Conservation (phyloP, 2,888 invertebrate genomes). For the Himalopsyche tibetana region DNA sequence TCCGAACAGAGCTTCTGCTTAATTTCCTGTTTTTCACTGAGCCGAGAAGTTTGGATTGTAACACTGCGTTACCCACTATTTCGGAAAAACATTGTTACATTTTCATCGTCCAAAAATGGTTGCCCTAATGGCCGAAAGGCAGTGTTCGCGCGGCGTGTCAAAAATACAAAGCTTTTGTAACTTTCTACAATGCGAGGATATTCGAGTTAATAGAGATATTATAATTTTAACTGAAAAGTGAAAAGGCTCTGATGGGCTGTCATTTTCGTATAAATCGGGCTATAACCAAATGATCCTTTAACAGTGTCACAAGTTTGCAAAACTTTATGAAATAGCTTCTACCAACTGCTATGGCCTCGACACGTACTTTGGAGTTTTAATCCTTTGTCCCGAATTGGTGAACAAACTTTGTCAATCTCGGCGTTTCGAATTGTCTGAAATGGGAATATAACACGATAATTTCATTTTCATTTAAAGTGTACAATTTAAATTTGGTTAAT, state of each 20-base stretch:
- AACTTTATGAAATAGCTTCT: slow-evolving; percentile 33
- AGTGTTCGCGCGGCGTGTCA: not conserved
- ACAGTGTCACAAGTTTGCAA: slow-evolving; percentile 23
- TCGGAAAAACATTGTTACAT: too few relatives aligned
- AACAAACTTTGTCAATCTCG: slow-evolving; percentile 19
- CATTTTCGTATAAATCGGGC: slow-evolving; percentile 22
- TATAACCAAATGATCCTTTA: slow-evolving; percentile 42
- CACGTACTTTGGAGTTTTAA: slow-evolving; percentile 17
- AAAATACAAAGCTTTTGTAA: slow-evolving; percentile 38
- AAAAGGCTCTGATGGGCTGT: slow-evolving; percentile 28
- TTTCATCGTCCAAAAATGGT: too few relatives aligned
- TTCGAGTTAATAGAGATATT: slow-evolving; percentile 38
- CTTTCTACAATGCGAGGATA: slow-evolving; percentile 32
- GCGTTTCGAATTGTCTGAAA: not conserved
- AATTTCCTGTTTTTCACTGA: too few relatives aligned
- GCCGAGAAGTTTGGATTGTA: too few relatives aligned
- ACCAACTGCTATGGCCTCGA: not conserved
- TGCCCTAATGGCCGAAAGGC: not conserved
- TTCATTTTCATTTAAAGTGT: not conserved
- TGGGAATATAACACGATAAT: not conserved
- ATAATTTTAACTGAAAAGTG: slow-evolving; percentile 35
- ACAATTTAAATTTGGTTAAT: not conserved
- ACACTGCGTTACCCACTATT: too few relatives aligned
- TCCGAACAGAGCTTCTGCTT: too few relatives aligned
- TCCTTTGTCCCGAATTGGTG: slow-evolving; percentile 18